phyloP scores from a whole-genome alignment of 1,140 invertebrate genomes.

The Calephelis nemesis region DNA sequence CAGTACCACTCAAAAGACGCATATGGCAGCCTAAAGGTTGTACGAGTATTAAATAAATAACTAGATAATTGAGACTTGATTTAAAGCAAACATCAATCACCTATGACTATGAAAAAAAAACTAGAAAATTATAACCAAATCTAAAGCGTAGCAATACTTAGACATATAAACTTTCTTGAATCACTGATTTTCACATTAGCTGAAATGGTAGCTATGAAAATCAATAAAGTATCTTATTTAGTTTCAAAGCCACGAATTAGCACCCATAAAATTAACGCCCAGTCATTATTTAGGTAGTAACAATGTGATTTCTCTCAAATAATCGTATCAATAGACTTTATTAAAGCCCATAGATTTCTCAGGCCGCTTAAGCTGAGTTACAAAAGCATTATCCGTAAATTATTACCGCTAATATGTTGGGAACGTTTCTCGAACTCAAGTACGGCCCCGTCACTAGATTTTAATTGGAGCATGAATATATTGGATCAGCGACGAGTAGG shows the following conservation, averaged over 20 bases:
- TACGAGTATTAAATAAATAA: too few species aligned
- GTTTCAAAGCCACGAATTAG: background rate
- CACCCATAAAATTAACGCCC: background rate
- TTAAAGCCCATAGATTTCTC: constrained; percentile 74
- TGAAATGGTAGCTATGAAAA: background rate
- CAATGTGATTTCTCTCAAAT: constrained; percentile 54
- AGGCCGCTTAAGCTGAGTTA: constrained; percentile 59
- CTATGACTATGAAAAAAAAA: too few species aligned
- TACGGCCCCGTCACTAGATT: constrained; percentile 47
- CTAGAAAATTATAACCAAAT: too few species aligned
- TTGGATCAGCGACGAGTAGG: background rate
- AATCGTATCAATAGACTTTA: constrained; percentile 69
- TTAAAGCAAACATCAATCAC: too few species aligned
- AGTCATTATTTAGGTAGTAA: background rate
- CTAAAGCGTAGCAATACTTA: too few species aligned
- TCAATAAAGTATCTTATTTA: constrained; percentile 7
- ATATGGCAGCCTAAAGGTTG: too few species aligned
- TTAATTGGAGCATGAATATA: constrained; percentile 36
- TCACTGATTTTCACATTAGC: too few species aligned
- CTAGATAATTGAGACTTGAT: too few species aligned
- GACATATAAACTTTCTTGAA: too few species aligned
- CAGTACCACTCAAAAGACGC: too few species aligned
- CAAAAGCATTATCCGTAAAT: constrained; percentile 71
- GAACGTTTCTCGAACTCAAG: constrained; percentile 41
- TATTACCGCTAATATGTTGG: constrained; percentile 74